A percentile compares a stretch with the other conserved stretches of the same genome.
phyloP scores from a whole-genome alignment of 2,797 vertebrate genomes.

The Agapornis canus region DNA sequence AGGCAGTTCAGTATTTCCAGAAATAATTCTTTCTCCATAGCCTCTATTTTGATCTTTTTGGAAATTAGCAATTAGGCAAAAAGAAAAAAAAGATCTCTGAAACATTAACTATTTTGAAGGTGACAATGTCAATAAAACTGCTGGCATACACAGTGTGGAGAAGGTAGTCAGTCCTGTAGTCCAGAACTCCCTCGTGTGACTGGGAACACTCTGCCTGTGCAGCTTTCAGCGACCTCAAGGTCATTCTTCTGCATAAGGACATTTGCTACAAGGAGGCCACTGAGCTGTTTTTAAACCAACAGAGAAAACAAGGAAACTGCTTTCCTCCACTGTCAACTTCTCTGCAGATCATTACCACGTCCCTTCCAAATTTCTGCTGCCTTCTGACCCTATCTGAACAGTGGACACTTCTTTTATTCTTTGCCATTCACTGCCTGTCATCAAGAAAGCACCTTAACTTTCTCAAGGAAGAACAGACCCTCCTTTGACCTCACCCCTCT shows the following conservation, averaged over 20 bases:
- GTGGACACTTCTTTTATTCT: not conserved
- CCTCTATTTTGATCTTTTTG: not conserved
- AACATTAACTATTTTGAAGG: not conserved
- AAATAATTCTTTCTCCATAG: not conserved
- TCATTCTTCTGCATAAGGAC: not conserved
- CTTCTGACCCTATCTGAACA: not conserved
- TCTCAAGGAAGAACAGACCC: not conserved
- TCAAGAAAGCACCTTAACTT: not conserved
- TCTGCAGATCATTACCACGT: not conserved
- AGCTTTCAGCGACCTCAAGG: constrained; percentile 6
- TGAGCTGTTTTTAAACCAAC: not conserved
- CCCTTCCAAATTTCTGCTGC: not conserved
- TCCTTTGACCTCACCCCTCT: not conserved
- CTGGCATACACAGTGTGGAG: not conserved
- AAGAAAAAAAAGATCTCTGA: not conserved
- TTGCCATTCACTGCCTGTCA: not conserved
- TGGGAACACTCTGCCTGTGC: not conserved
- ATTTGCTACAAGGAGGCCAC: not conserved
- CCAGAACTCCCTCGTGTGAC: not conserved
- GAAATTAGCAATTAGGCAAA: not conserved
- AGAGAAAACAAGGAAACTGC: not conserved
- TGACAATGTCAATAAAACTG: not conserved
- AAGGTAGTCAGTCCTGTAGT: not conserved
- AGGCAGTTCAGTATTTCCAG: not conserved
- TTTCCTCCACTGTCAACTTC: not conserved